Base-by-base conservation (phyloP, 1,140 invertebrate species). In the Theocolax elegans region DNA sequence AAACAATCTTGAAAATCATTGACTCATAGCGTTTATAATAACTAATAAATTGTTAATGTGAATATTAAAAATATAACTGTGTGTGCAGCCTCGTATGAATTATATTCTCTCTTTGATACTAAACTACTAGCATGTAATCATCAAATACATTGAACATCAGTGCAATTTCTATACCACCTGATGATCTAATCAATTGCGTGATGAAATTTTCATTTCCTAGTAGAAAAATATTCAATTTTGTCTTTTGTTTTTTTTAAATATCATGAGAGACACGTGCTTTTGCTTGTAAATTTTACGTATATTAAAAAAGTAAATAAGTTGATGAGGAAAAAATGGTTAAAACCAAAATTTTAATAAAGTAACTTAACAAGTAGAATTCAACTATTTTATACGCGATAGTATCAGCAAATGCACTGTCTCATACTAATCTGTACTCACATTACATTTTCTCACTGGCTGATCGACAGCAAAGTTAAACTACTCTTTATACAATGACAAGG, bases 141-240 rank as follows among this genome's bases (percentile, higher is more conserved):
- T 21, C 31, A 53, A 68, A n/a, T 53, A 62, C 15, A 42, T 51
- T 62, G 17, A 27, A 13, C 35, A 17, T 54, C 10, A 17, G 23
- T 62, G 25, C 23, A 17, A 69, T 62, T 44, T 69, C 25, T 17
- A 40, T 27, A 31, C 27, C 12, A 59, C 19, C 23, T 59, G 8
- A 40, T 67, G 12, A 23, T 25, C n/a, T 15, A 38, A 40, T 38
- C 8, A 67, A 42, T 42, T 4, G 31, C 35, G 29, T 40, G 42
- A 60, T 53, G 58, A 51, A 68, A 68, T 68, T n/a, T 53, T 15
- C 19, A 53, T 53, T 70, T 8, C 38, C 49, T 70, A 56, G 46
- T 62, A 62, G 51, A 70, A 70, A 64, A 70, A 70, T 70, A 68
- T 68, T 31, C 31, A 63, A 44, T 35, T 51, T 2, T 38, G 40